Evolutionary conservation across 1,140 invertebrate species (phyloP), one percentile per base, ranked within the genome.

Genomic region (Drosophila baimaii): DNA sequence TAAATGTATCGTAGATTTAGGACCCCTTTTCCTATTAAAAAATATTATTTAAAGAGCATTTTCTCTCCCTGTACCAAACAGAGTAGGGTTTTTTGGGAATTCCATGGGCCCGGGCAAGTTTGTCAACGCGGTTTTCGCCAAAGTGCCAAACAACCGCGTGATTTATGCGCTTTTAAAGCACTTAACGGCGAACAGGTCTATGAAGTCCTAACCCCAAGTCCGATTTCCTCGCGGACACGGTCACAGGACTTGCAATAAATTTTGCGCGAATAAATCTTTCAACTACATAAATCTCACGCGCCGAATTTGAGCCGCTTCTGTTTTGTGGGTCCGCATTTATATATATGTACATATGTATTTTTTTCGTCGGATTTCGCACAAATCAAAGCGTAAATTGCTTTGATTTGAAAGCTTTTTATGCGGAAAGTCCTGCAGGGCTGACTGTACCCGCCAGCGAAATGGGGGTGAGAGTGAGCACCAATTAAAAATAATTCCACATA

Each of bases 91-190:
- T 25, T 66, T 65, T 58, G 23, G 63, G 55, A 33, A 33, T 37
- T 17, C 15, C 13, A 5, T 35, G 25, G 17, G 33, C 21, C 58
- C 43, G 65, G 69, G 81, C 79, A 82, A 83, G 61, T 74, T 88
- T 86, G 83, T 88, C 83, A 88, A 88, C 84, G 77, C 59, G 84
- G 72, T 71, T 39, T 79, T 73, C 56, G 73, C 39, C 59, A 74
- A 70, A 81, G 64, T 66, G 72, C 71, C 71, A 75, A 83, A 76
- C 85, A 88, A 89, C 83, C 83, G 83, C 83, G 83, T 88, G 84
- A 89, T 88, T 88, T 88, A 88, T 88, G 83, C 83, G 84, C 83
- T 88, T 88, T 88, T 88, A 88, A 88, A 88, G 83, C 83, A 88
- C 83, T 88, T 89, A 88, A 77, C 84, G 72, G 79, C 68, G 49